Evolutionary conservation across 1,140 invertebrate genomes (phyloP).

Genomic region (Conus betulinus): DNA sequence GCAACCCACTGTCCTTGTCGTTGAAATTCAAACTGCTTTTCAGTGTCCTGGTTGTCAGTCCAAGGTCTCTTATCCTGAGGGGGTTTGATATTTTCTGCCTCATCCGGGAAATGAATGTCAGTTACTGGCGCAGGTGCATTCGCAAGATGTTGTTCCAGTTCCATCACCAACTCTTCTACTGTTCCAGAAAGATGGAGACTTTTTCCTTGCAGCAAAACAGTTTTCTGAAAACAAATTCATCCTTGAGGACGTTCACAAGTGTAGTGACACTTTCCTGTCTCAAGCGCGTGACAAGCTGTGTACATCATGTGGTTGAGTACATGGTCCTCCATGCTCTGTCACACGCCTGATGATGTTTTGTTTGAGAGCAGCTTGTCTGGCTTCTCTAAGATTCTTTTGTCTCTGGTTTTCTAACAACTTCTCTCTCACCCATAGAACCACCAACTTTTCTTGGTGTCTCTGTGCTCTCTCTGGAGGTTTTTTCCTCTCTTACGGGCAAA

Average conservation of each 20-base stretch:
- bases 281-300: not conserved
- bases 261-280: not conserved
- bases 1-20: too few relatives aligned
- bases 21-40: too few relatives aligned
- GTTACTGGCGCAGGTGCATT: not conserved
- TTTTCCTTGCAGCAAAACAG: not conserved
- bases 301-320: not conserved
- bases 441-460: not conserved
- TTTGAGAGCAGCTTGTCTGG: not conserved
- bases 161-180: not conserved
- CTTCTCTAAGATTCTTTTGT: not conserved
- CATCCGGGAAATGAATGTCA: too few relatives aligned
- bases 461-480: not conserved
- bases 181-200: not conserved
- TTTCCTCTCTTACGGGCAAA: not conserved
- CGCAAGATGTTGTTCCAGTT: not conserved
- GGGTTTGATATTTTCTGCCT: too few relatives aligned
- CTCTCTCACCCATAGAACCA: not conserved
- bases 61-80: too few relatives aligned
- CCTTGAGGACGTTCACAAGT: not conserved
- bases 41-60: too few relatives aligned
- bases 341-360: not conserved
- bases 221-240: not conserved
- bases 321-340: not conserved
- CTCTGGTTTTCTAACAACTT: not conserved